Percentiles rank a stretch among this genome's conserved stretches.
phyloP scores from a whole-genome alignment of 1,140 invertebrate species.

The Chironomus striatipennis region DNA sequence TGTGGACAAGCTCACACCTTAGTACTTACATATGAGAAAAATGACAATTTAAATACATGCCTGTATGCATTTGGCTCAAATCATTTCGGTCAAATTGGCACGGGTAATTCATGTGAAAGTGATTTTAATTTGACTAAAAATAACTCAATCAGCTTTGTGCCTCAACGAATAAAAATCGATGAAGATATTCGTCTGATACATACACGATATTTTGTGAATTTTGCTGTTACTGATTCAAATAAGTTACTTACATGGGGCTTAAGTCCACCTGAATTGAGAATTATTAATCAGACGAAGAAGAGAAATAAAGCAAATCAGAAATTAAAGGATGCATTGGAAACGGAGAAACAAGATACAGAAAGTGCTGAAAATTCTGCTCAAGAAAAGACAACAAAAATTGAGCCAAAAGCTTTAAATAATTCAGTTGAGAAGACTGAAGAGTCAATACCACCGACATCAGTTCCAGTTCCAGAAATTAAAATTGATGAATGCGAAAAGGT shows the following conservation, averaged over 20 bases:
- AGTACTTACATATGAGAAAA: slow-evolving; percentile 52
- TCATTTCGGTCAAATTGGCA: slow-evolving; percentile 68
- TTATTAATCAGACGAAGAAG: slow-evolving; percentile 57
- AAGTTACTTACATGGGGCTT: slow-evolving; percentile 68
- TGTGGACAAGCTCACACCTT: slow-evolving; percentile 70
- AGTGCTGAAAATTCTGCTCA: slow-evolving; percentile 22
- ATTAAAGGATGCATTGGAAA: slow-evolving; percentile 31
- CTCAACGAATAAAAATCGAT: slow-evolving; percentile 45
- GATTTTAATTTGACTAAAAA: slow-evolving; percentile 46
- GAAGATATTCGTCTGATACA: slow-evolving; percentile 55
- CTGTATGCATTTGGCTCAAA: slow-evolving; percentile 71
- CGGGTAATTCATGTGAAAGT: slow-evolving; percentile 42
- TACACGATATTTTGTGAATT: slow-evolving; percentile 72
- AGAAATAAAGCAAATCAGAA: slow-evolving; percentile 47
- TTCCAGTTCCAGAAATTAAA: slow-evolving; percentile 24
- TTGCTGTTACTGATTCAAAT: slow-evolving; percentile 58
- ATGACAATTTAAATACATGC: slow-evolving; percentile 29
- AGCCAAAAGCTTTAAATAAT: slow-evolving; percentile 26
- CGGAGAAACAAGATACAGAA: slow-evolving; percentile 28
- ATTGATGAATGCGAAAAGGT: slow-evolving; percentile 29
- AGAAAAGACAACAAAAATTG: neutral
- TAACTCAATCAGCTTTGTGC: slow-evolving; percentile 40
- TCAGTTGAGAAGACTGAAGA: neutral
- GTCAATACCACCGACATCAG: slow-evolving; percentile 24
- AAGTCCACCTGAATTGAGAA: slow-evolving; percentile 62